Evolutionary conservation across 2,888 invertebrate species (phyloP).

Genomic region (Nomada lathburiana): DNA sequence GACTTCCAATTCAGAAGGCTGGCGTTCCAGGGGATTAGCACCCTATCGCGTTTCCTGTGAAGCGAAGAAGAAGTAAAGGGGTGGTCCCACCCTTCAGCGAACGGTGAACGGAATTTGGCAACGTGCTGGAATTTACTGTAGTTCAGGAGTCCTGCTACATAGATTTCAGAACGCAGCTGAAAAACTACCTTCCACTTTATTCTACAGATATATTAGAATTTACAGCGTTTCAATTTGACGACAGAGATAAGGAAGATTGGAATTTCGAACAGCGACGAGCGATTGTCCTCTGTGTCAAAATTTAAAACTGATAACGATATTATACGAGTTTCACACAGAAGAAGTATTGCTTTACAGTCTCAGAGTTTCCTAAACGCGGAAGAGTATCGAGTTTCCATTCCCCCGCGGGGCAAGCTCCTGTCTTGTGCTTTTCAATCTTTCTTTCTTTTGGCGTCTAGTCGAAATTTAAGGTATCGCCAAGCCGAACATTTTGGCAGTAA

Average conservation of each 20-base stretch:
- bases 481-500: no score
- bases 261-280: no score
- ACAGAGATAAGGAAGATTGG: not conserved
- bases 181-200: not conserved
- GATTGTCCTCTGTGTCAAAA: no score
- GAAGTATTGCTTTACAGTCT: no score
- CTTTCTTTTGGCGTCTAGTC: no score
- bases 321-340: no score
- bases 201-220: not conserved
- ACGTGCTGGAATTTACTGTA: slow-evolving; percentile 7
- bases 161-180: not conserved
- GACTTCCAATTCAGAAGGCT: slow-evolving; percentile 16
- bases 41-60: slow-evolving; percentile 21
- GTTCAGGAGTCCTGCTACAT: not conserved
- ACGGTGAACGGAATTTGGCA: slow-evolving; percentile 8
- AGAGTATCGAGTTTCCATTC: no score
- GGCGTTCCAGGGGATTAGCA: not conserved
- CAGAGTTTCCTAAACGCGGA: no score
- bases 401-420: no score
- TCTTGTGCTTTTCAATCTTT: no score
- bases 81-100: not conserved
- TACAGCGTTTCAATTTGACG: not conserved
- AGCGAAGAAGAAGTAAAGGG: not conserved
- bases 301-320: no score
- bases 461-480: no score